phyloP scores from a whole-genome alignment of 2,113 vertebrate species.

The Nesogale talazaci region DNA sequence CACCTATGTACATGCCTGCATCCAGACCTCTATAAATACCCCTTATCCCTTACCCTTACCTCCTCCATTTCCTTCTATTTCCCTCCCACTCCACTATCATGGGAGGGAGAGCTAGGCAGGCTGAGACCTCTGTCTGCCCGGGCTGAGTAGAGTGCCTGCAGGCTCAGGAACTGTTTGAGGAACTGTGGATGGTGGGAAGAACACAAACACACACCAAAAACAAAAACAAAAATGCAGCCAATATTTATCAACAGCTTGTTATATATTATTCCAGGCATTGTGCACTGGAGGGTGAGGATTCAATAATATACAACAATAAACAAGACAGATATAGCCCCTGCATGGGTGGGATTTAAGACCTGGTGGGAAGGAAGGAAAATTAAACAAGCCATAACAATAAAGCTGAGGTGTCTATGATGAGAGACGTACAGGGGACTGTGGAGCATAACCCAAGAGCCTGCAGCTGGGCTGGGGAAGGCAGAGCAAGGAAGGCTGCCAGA shows the following conservation, averaged over 20 bases:
- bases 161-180: conserved; percentile 6
- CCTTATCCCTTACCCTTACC: too few relatives aligned
- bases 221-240: not conserved
- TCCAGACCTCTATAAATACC: too few relatives aligned
- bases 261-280: not conserved
- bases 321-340: not conserved
- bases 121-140: not conserved
- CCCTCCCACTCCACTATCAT: rapidly evolving
- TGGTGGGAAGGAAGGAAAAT: conserved; percentile 9
- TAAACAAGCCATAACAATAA: not conserved
- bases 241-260: conserved; percentile 43
- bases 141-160: not conserved
- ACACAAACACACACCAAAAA: too few relatives aligned
- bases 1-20: too few relatives aligned
- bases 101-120: rapidly evolving
- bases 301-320: not conserved
- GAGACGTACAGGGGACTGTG: not conserved
- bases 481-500: not conserved
- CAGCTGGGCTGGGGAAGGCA: not conserved
- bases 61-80: not conserved
- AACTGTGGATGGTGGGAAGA: not conserved
- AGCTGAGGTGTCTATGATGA: not conserved
- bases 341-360: conserved; percentile 19
- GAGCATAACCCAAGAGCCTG: not conserved
- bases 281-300: not conserved